phyloP scores from a whole-genome alignment of 2,113 vertebrate species.

The Baryphthengus martii region DNA sequence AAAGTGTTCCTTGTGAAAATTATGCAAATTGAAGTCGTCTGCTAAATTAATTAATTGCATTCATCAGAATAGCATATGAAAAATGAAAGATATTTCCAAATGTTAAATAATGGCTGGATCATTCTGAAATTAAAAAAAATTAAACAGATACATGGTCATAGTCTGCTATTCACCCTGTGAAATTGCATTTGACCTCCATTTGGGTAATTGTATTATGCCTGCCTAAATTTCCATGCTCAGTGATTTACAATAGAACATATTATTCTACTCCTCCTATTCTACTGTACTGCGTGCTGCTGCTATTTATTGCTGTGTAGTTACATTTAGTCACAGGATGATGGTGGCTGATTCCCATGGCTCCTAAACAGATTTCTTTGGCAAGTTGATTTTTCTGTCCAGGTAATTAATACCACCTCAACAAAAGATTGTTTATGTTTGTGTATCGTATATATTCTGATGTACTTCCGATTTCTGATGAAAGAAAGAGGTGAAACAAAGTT shows the following conservation, averaged over 20 bases:
- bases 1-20: background rate
- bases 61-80: slow-evolving; percentile 27
- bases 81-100: slow-evolving; percentile 44
- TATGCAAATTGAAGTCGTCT: slow-evolving; percentile 19
- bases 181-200: slow-evolving; percentile 57
- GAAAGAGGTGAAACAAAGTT: background rate
- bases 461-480: background rate
- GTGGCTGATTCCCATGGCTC: background rate
- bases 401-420: background rate
- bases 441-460: background rate
- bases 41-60: slow-evolving; percentile 33
- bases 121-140: slow-evolving; percentile 46
- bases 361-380: background rate
- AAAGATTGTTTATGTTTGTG: background rate
- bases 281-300: background rate
- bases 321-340: background rate
- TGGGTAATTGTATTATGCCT: slow-evolving; percentile 44
- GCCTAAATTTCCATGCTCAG: slow-evolving; percentile 34
- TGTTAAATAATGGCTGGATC: slow-evolving; percentile 25
- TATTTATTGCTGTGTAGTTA: background rate
- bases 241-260: slow-evolving; percentile 48
- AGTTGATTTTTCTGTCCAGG: background rate
- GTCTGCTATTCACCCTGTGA: slow-evolving; percentile 60
- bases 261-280: slow-evolving; percentile 3
- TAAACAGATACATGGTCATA: slow-evolving; percentile 26